Conservation (phyloP, 2,797 vertebrate species). For the Peromyscus attwateri region DNA sequence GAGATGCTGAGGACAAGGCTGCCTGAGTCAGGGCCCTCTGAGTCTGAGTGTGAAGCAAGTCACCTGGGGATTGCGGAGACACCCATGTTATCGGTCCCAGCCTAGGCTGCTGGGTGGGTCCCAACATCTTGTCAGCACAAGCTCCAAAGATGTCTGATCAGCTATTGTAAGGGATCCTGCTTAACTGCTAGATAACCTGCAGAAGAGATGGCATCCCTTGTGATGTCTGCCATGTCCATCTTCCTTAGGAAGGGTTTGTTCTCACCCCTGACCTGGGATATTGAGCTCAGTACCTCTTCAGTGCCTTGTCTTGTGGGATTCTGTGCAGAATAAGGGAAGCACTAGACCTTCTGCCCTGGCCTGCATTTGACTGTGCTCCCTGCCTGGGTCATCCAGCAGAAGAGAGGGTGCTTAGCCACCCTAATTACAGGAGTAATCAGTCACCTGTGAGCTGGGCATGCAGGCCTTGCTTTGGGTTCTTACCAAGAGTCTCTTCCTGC, state of each 20-base stretch:
- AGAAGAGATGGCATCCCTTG: fast-evolving
- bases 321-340: not conserved
- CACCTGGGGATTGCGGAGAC: not conserved
- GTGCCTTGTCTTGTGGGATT: not conserved
- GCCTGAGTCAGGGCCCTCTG: not conserved
- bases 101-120: not conserved
- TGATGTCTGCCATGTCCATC: not conserved
- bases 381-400: not conserved
- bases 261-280: not conserved
- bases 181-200: not conserved
- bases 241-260: not conserved
- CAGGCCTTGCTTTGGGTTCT: not conserved
- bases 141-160: not conserved
- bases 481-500: not conserved
- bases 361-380: not conserved
- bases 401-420: not conserved
- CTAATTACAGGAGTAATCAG: too few species aligned
- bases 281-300: not conserved
- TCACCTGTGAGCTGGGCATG: not conserved
- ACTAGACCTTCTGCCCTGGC: not conserved
- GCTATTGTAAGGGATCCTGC: not conserved
- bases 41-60: not conserved
- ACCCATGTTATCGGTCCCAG: not conserved
- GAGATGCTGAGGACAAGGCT: too few species aligned
- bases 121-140: not conserved